A percentile compares a stretch with the other conserved stretches of the same genome.
Conservation (phyloP, 1,140 invertebrate species). For the Polyergus mexicanus region DNA sequence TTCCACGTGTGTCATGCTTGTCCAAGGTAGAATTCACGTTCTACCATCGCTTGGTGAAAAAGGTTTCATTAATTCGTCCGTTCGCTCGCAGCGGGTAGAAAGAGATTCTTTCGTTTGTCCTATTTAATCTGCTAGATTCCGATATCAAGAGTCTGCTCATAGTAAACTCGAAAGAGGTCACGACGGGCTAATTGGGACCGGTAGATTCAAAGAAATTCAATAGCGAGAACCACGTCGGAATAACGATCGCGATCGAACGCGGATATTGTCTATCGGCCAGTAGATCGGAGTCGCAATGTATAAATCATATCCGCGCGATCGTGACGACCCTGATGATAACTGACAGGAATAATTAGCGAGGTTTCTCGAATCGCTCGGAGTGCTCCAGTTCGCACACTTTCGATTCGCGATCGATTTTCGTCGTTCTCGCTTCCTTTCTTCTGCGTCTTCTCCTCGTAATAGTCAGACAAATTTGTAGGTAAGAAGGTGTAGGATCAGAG, state of each 20-base stretch:
- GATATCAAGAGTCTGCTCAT: constrained; percentile 36
- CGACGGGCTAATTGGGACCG: constrained; percentile 38
- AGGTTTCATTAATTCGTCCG: constrained; percentile 48
- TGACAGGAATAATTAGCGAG: constrained; percentile 61
- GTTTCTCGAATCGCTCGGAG: not conserved
- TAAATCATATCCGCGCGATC: constrained; percentile 15
- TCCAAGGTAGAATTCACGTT: constrained; percentile 40
- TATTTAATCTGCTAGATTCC: constrained; percentile 54
- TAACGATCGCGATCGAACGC: constrained; percentile 45
- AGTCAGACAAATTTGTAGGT: constrained; percentile 23
- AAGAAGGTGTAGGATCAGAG: constrained; percentile 36
- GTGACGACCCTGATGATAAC: constrained; percentile 7
- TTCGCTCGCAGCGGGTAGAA: constrained; percentile 22
- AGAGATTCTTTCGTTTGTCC: constrained; percentile 57
- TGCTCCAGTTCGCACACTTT: not conserved
- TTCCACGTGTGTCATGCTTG: constrained; percentile 15
- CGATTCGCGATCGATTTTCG: constrained; percentile 59
- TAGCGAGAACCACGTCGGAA: constrained; percentile 33
- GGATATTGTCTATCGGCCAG: constrained; percentile 18
- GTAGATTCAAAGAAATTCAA: constrained; percentile 53
- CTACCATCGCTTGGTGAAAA: constrained; percentile 38
- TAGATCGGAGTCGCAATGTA: not conserved
- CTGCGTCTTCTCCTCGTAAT: not conserved
- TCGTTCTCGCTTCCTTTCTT: not conserved
- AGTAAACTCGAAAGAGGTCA: constrained; percentile 44